Evolutionary conservation across 2,888 invertebrate genomes (phyloP).

Genomic region (Cordylochernes scorpioides): DNA sequence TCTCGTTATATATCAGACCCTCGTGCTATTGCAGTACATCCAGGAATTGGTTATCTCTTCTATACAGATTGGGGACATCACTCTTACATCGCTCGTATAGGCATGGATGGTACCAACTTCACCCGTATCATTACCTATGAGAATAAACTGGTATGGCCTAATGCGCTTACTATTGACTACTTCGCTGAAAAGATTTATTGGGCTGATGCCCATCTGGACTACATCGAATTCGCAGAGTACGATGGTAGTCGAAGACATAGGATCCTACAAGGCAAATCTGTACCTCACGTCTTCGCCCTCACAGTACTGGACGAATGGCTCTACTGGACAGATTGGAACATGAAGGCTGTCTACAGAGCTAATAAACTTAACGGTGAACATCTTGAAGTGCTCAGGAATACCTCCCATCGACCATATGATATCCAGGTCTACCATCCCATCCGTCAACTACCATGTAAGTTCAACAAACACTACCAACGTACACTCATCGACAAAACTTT

Average conservation of each 20-base stretch:
- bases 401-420: constrained; percentile 81
- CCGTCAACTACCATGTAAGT: constrained; percentile 40
- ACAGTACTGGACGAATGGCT: constrained; percentile 66
- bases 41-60: constrained; percentile 62
- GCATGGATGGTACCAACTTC: constrained; percentile 83
- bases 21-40: constrained; percentile 75
- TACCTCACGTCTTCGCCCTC: constrained; percentile 86
- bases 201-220: constrained; percentile 94
- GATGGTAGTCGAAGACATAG: constrained; percentile 64
- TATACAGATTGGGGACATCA: constrained; percentile 70
- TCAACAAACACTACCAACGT: too few relatives aligned
- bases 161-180: constrained; percentile 84
- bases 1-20: constrained; percentile 61
- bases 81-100: constrained; percentile 84
- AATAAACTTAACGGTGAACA: constrained; percentile 57
- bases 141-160: constrained; percentile 91
- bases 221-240: constrained; percentile 76
- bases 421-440: constrained; percentile 72
- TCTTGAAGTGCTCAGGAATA: constrained; percentile 46
- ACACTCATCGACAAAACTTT: too few relatives aligned
- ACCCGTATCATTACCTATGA: constrained; percentile 67
- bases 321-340: constrained; percentile 97
- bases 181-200: constrained; percentile 82
- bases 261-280: constrained; percentile 43
- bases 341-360: constrained; percentile 65